Base-by-base conservation (phyloP, 2,888 invertebrate genomes). In the Calliscelio sp. region DNA sequence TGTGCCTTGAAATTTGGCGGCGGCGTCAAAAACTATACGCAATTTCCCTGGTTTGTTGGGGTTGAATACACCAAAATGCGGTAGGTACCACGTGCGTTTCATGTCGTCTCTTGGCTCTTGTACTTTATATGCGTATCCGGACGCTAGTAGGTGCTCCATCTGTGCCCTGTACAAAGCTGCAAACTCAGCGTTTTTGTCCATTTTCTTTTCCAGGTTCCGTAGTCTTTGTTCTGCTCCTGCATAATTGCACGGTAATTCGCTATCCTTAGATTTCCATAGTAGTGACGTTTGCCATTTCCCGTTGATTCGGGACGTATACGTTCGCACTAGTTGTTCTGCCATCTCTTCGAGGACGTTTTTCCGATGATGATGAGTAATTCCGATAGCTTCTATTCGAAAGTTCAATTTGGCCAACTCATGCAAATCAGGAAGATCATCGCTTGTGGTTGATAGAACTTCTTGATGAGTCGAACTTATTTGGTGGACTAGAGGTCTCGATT, bases 1-100 rank as follows among this genome's bases (percentile, higher is more conserved):
- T 8, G 3, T 14, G 3, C 38, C 38, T 38, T 38, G 5, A 11
- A 14, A 11, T 11, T 11, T 14, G 38, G 38, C 38, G 11, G 53
- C 68, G 14, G 68, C 51, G 16, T 68, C 68, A 18, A 68, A 53
- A 8, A 68, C 68, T 16, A 53, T 53, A 1, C 68, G 22, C 2
- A 68, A 28, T 22, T 32, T 11, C 3, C 16, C 53, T 1, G 68
- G 53, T 38, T 68, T 68, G 53, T 68, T 68, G 22, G 20, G 24
- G 11, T 68, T 68, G 5, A 38, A 53, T 1, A 68, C 68, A 1
- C 16, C 53, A 38, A 68, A 68, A 66, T 66, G 66, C 0, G 66
- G 66, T 5, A 68, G 11, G 25, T 68, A 68, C 68, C 68, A 68
- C 2, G 38, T 38, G 0, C 38, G 51, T 22, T 46, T n/a, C n/a